A percentile compares a stretch with the other conserved stretches of the same genome.
Evolutionary conservation across 2,888 invertebrate genomes (phyloP).

Genomic region (Scotopteryx bipunctaria): DNA sequence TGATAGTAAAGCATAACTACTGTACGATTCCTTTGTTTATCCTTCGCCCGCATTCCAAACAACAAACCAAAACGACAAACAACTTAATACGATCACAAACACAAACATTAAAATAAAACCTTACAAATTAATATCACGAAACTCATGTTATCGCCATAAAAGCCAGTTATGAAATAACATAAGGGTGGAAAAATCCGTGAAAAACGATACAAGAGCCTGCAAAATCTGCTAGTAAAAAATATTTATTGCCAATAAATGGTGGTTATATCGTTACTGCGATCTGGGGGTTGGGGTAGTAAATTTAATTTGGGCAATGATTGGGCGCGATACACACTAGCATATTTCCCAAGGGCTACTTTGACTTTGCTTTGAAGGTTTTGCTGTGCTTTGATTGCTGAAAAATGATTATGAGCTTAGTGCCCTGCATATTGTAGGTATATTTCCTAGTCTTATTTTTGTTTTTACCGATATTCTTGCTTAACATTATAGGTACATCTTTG

Average conservation of each 20-base stretch:
- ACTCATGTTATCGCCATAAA: conserved; percentile 47
- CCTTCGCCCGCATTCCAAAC: not conserved
- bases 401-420: not conserved
- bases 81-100: conserved; percentile 11
- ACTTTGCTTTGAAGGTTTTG: conserved; percentile 15
- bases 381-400: not conserved
- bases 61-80: conserved; percentile 7
- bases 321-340: conserved; percentile 45
- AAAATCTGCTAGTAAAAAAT: conserved; percentile 69
- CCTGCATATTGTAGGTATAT: not conserved
- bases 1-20: no score
- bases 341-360: conserved; percentile 51
- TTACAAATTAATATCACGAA: conserved; percentile 47
- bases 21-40: not conserved
- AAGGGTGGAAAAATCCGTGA: conserved; percentile 50
- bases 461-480: no score
- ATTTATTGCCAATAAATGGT: conserved; percentile 72
- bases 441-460: no score
- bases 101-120: conserved; percentile 23
- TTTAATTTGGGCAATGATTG: conserved; percentile 69
- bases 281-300: conserved; percentile 64
- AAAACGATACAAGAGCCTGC: conserved; percentile 49
- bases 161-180: conserved; percentile 51
- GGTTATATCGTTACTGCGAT: conserved; percentile 64
- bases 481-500: no score